These are phyloP conservation scores for Caloenas nicobarica DNA, from an alignment of 2,113 vertebrate species.

Conservation along the genomic window DNA sequence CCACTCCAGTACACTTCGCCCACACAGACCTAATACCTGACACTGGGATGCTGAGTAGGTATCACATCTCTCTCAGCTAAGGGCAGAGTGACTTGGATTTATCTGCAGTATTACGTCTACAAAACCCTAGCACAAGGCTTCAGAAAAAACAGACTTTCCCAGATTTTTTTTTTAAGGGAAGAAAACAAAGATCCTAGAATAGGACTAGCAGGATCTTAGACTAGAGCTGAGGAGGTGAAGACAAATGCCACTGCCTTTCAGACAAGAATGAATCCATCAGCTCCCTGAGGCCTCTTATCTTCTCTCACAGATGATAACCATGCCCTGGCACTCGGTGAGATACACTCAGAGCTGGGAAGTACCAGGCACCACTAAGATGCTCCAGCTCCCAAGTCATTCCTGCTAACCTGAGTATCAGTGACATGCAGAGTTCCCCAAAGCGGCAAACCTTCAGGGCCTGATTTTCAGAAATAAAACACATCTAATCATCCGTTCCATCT, in stretches of 20 bases:
- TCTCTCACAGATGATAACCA: not conserved
- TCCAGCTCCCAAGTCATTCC: not conserved
- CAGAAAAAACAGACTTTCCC: constrained; percentile 3
- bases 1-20: not conserved
- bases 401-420: not conserved
- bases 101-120: not conserved
- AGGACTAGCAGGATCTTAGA: not conserved
- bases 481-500: not conserved
- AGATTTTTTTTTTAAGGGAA: not conserved
- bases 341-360: not conserved
- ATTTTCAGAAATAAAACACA: not conserved
- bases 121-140: not conserved
- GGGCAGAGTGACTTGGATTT: constrained; percentile 1
- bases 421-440: not conserved
- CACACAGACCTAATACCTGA: constrained; percentile 23
- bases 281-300: not conserved
- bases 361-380: not conserved
- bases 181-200: constrained; percentile 7
- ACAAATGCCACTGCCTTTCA: not conserved
- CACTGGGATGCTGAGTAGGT: constrained; percentile 11
- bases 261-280: not conserved
- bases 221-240: not conserved
- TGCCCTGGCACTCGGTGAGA: not conserved
- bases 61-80: constrained; percentile 1
- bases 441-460: not conserved